A percentile compares a stretch with the other conserved stretches of the same genome.
These are phyloP conservation scores for Gasteruption jaculator DNA, from an alignment of 2,888 invertebrate genomes.

Conservation along the genomic window DNA sequence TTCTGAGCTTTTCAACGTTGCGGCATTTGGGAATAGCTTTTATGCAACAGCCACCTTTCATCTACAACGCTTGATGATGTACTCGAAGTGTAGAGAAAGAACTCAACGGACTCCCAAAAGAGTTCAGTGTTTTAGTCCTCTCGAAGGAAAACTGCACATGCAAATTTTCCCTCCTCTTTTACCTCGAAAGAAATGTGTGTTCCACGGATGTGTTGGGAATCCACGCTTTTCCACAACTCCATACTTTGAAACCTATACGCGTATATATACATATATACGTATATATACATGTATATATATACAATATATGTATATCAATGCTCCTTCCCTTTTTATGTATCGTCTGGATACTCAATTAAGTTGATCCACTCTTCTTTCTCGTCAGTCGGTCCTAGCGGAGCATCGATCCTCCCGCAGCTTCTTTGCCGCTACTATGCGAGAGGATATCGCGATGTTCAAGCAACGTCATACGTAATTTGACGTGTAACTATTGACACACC, in stretches of 20 bases:
- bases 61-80: conserved; percentile 41
- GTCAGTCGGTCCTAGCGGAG: conserved; percentile 20
- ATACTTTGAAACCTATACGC: too few relatives aligned
- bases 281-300: too few relatives aligned
- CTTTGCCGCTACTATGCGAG: conserved; percentile 25
- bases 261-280: too few relatives aligned
- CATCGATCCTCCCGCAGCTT: conserved; percentile 30
- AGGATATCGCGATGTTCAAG: conserved; percentile 31
- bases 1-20: neutral
- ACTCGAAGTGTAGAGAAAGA: conserved; percentile 34
- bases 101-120: conserved; percentile 13
- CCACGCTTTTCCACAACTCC: too few relatives aligned
- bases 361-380: conserved; percentile 15
- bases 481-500: conserved; percentile 33
- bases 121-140: neutral
- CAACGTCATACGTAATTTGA: conserved; percentile 32
- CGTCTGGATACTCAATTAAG: conserved; percentile 31
- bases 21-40: conserved; percentile 47
- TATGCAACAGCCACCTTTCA: conserved; percentile 42
- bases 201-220: too few relatives aligned
- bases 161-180: conserved; percentile 5
- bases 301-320: too few relatives aligned
- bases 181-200: too few relatives aligned
- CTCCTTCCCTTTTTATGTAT: too few relatives aligned
- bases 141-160: neutral